Evolutionary conservation across 2,888 invertebrate genomes (phyloP), one percentile per base, ranked within the genome.

Genomic region (Dolichomitus sp.): DNA sequence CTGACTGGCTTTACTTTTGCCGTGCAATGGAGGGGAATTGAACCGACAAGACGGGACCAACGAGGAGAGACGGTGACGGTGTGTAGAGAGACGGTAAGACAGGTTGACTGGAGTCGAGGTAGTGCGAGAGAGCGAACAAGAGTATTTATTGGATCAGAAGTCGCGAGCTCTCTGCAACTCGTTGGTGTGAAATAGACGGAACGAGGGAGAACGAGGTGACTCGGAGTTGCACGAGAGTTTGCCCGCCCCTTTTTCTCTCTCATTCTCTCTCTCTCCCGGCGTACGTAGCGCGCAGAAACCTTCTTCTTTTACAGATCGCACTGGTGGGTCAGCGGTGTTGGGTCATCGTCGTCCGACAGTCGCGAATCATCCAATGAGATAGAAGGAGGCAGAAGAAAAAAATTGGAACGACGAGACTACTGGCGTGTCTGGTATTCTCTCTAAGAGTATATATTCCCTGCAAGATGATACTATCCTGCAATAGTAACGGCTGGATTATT

Each of bases 81-180:
- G 27, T 19, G 23, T 40, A 3, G 63, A 61, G 48, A 23, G 68
- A 84, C 59, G 30, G 83, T 37, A 9, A 80, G 66, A 79, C 52
- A 72, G 69, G 52, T 70, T 57, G 70, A 4, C 54, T 27, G n/a
- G n/a, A 45, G n/a, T 42, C 12, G 50, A 61, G 48, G 14, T 65
- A 84, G 63, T 37, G 83, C 75, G n/a, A 65, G 33, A 6, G 9
- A n/a, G 37, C 9, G 19, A 19, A 75, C 57, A 30, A 75, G 70
- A 68, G 76, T 84, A 80, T 85, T 85, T 83, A 85, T 85, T 83
- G 84, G 84, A 84, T 85, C 80, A 84, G 68, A 81, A 84, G 78
- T 76, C 70, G 61, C 73, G 57, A 30, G 14, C 14, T 27, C 30
- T 61, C 65, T 48, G 48, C n/a, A 48, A 48, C 70, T 72, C 73